Conservation (phyloP, 2,797 vertebrate species). For the Neolamprologus multifasciatus region DNA sequence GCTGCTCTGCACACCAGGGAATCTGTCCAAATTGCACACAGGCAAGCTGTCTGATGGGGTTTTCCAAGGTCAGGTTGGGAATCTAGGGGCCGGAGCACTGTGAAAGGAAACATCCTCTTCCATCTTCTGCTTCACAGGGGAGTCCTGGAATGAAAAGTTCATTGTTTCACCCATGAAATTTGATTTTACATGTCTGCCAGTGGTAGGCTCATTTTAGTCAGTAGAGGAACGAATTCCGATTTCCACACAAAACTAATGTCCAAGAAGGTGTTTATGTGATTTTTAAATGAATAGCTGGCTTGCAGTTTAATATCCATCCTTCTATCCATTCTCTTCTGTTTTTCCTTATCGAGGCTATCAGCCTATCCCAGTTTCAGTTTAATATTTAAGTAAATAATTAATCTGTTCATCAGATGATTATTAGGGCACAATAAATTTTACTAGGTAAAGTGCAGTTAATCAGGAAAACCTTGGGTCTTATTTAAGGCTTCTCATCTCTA, state of each 20-base stretch:
- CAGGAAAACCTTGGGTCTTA: not conserved
- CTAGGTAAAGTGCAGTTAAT: not conserved
- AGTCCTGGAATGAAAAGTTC: slow-evolving; percentile 41
- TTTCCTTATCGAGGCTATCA: not conserved
- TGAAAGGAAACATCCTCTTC: slow-evolving; percentile 42
- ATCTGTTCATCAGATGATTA: not conserved
- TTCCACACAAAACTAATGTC: slow-evolving; percentile 11
- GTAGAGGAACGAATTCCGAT: not conserved
- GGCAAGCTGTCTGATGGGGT: slow-evolving; percentile 47
- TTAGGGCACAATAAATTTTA: not conserved
- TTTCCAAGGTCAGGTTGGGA: slow-evolving; percentile 62
- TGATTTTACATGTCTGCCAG: slow-evolving; percentile 39
- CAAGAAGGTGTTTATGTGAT: slow-evolving; percentile 9
- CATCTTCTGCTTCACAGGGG: slow-evolving; percentile 30
- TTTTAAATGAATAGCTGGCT: slow-evolving; percentile 3
- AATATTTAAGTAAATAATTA: not conserved
- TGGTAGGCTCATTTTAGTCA: slow-evolving; percentile 4
- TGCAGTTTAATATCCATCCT: not conserved
- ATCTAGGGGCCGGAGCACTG: slow-evolving; percentile 7
- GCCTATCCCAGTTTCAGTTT: not conserved
- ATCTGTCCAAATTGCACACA: slow-evolving; percentile 50
- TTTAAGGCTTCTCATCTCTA: not conserved
- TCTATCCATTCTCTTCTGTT: not conserved
- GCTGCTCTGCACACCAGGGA: slow-evolving; percentile 43
- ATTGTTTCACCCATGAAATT: slow-evolving; percentile 51